phyloP scores from a whole-genome alignment of 2,113 vertebrate species.

The Lepisosteus oculatus region DNA sequence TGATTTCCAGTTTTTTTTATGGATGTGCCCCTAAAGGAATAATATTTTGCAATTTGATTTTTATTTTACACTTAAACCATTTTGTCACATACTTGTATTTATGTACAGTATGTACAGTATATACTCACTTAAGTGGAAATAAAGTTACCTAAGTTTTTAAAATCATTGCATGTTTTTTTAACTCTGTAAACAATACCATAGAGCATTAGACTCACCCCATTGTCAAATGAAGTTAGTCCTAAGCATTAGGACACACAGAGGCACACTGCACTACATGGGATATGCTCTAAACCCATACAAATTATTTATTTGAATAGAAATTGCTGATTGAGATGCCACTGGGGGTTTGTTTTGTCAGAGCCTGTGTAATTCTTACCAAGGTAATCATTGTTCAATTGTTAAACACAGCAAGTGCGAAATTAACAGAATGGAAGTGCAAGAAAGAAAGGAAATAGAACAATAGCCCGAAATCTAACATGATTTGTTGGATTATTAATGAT shows the following conservation, averaged over 20 bases:
- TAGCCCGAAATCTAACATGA: constrained; percentile 41
- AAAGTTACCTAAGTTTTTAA: too few species aligned
- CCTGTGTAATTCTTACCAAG: constrained; percentile 67
- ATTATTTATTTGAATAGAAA: constrained; percentile 63
- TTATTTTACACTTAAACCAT: too few species aligned
- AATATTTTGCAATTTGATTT: too few species aligned
- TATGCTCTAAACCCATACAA: constrained; percentile 54
- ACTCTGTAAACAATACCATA: too few species aligned
- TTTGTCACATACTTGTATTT: too few species aligned
- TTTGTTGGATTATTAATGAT: constrained; percentile 61
- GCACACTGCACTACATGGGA: constrained; percentile 58
- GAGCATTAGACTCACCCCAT: too few species aligned
- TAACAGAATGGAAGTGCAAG: constrained; percentile 56
- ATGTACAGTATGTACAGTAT: too few species aligned
- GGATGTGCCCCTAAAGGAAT: too few species aligned
- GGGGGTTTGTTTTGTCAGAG: constrained; percentile 71
- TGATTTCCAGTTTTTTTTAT: too few species aligned
- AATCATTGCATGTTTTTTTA: too few species aligned
- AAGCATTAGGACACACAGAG: constrained; percentile 53
- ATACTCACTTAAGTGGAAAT: too few species aligned
- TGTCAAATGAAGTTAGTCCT: neutral
- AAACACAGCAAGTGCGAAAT: constrained; percentile 59
- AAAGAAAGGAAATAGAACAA: constrained; percentile 45
- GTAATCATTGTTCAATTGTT: constrained; percentile 67
- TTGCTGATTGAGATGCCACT: constrained; percentile 62